These are phyloP conservation scores for Hafferia zeledoni DNA, from an alignment of 2,797 vertebrate species.

Conservation along the genomic window DNA sequence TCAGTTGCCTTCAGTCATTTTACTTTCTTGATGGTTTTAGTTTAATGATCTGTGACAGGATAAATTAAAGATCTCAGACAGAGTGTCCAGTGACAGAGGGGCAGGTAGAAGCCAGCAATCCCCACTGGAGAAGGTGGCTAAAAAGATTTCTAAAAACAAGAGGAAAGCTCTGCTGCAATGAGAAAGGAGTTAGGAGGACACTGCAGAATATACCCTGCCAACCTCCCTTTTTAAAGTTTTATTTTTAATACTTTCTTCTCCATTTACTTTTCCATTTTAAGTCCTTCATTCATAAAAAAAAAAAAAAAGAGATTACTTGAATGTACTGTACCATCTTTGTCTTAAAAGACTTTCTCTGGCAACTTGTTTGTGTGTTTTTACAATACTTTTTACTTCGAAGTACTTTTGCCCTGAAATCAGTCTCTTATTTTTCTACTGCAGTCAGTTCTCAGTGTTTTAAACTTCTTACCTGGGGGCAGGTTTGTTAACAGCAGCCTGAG, in stretches of 20 bases:
- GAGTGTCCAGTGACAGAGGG: neutral
- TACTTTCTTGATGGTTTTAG: neutral
- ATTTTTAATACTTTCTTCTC: neutral
- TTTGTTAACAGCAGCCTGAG: neutral
- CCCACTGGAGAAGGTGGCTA: neutral
- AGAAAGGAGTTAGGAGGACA: no score
- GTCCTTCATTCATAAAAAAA: neutral
- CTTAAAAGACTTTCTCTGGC: neutral
- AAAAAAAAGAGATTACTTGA: neutral
- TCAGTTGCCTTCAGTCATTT: neutral
- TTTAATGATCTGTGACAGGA: neutral
- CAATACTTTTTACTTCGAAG: neutral
- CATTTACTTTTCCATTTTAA: neutral
- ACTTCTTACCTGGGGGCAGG: neutral
- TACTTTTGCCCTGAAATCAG: neutral
- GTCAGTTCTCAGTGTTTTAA: neutral
- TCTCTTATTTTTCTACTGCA: neutral
- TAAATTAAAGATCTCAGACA: neutral
- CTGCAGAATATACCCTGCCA: rapidly evolving
- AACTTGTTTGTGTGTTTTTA: neutral
- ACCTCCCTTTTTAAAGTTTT: neutral
- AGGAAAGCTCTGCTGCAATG: neutral
- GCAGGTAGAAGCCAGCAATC: neutral
- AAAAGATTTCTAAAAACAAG: neutral
- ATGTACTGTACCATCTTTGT: neutral